phyloP scores from a whole-genome alignment of 2,797 vertebrate genomes.

The Tachyglossus aculeatus region DNA sequence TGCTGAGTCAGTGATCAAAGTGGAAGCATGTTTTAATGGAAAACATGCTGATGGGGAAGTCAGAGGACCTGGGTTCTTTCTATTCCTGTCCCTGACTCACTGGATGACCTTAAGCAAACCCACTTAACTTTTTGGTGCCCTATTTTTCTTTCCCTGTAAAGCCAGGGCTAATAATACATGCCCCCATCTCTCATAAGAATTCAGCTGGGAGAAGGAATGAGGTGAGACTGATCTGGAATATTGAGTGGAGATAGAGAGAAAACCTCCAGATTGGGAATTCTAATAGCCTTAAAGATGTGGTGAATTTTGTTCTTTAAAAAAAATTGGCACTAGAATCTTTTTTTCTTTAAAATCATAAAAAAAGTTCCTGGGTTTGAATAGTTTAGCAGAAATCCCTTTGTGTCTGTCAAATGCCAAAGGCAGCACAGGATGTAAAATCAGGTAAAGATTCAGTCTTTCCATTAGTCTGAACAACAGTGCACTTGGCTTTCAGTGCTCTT shows the following conservation, averaged over 20 bases:
- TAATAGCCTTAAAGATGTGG: background rate
- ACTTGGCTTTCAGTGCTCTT: constrained; percentile 7
- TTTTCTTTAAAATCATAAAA: background rate
- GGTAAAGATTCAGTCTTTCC: background rate
- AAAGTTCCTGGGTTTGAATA: background rate
- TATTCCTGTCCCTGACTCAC: background rate
- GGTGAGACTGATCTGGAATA: background rate
- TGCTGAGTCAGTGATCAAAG: constrained; percentile 15
- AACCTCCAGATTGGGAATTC: background rate
- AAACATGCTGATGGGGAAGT: background rate
- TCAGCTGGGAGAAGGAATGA: too few relatives aligned
- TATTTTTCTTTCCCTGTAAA: constrained; percentile 27
- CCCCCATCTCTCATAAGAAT: background rate
- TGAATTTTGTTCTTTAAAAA: background rate
- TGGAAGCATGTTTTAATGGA: background rate
- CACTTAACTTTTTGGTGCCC: background rate
- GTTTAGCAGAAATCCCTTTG: too few relatives aligned
- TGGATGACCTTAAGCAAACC: constrained; percentile 4
- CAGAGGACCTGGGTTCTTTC: background rate
- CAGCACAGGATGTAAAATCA: background rate
- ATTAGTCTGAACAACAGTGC: background rate
- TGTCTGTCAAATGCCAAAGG: too few relatives aligned
- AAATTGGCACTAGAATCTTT: background rate
- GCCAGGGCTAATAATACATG: background rate
- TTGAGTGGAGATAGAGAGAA: background rate